Evolutionary conservation across 2,797 vertebrate species (phyloP).

Genomic region (Spinibarbus caldwelli): DNA sequence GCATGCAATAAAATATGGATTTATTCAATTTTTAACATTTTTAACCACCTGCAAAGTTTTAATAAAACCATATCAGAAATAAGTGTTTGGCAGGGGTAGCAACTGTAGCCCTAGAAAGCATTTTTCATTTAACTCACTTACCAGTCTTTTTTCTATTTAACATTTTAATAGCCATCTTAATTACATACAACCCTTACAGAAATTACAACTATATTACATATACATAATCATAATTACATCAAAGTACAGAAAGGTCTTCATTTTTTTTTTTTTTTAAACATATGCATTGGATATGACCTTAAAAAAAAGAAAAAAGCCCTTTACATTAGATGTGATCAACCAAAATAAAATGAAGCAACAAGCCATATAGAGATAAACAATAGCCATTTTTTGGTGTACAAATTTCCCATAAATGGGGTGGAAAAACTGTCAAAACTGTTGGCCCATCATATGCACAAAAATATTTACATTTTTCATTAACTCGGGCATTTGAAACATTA

Average conservation of each 20-base stretch:
- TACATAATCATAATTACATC: conserved; percentile 62
- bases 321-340: conserved; percentile 45
- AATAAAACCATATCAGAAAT: not conserved
- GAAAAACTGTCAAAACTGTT: not conserved
- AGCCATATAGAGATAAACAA: conserved; percentile 15
- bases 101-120: too few relatives aligned
- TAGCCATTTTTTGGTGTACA: not conserved
- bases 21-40: not conserved
- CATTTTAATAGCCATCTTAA: conserved; percentile 74
- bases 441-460: conserved; percentile 25
- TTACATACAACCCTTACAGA: conserved; percentile 82
- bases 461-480: conserved; percentile 13
- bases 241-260: conserved; percentile 52
- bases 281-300: conserved; percentile 33
- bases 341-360: conserved; percentile 33
- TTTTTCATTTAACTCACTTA: not conserved
- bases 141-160: conserved; percentile 38
- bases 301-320: conserved; percentile 31
- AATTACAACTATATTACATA: conserved; percentile 68
- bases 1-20: too few relatives aligned
- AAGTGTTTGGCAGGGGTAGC: not conserved
- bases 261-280: too few relatives aligned
- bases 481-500: not conserved
- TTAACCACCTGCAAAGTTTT: not conserved
- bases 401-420: not conserved